Evolutionary conservation across 2,797 vertebrate genomes (phyloP).

Genomic region (Tarsius wallacei): DNA sequence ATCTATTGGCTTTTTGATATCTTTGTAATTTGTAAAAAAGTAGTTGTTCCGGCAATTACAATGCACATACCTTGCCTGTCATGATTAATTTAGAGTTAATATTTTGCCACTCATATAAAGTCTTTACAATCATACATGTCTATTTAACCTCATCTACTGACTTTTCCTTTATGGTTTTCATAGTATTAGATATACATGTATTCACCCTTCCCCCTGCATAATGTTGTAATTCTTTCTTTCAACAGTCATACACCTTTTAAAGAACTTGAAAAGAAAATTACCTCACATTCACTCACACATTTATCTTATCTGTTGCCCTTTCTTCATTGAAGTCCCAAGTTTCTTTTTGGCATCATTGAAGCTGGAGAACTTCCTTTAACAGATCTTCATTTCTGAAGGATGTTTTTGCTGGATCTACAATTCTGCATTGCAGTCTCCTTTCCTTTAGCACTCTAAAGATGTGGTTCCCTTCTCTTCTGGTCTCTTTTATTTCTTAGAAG

Average conservation of each 20-base stretch:
- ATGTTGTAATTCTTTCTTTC: neutral
- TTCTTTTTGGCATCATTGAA: neutral
- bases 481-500: neutral
- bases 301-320: neutral
- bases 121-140: neutral
- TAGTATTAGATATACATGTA: neutral
- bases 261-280: neutral
- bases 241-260: neutral
- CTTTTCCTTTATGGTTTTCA: neutral
- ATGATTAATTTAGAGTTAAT: neutral
- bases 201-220: neutral
- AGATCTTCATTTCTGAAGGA: neutral
- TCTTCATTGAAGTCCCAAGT: neutral
- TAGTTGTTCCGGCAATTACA: neutral
- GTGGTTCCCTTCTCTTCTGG: neutral
- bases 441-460: neutral
- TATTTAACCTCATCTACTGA: neutral
- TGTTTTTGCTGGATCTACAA: neutral
- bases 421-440: neutral
- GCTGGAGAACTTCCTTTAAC: neutral
- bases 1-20: neutral
- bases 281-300: neutral
- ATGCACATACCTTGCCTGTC: neutral
- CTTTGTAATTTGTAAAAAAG: neutral
- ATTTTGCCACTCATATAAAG: neutral